phyloP scores from a whole-genome alignment of 2,888 invertebrate species.

The Drosophila demipolita region DNA sequence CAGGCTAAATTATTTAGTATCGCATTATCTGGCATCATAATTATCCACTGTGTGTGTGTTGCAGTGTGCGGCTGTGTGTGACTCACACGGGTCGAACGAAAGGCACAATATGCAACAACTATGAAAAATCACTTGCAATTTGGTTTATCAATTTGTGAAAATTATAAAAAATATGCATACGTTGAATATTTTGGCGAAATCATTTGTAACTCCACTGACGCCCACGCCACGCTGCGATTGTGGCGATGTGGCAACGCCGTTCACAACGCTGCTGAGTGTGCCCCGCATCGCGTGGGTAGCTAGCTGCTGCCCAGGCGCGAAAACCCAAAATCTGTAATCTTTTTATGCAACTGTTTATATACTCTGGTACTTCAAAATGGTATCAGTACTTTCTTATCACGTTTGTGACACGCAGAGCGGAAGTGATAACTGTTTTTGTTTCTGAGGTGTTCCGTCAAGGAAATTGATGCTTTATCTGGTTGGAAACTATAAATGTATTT shows the following conservation, averaged over 20 bases:
- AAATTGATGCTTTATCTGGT: neutral
- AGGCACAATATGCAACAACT: slow-evolving; percentile 32
- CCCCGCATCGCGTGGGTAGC: slow-evolving; percentile 58
- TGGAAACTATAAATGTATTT: too few species aligned
- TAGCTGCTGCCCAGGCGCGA: slow-evolving; percentile 49
- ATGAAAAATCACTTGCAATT: slow-evolving; percentile 82
- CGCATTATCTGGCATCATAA: slow-evolving; percentile 84
- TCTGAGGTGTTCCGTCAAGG: too few species aligned
- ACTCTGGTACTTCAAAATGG: slow-evolving; percentile 40
- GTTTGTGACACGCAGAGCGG: neutral
- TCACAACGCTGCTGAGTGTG: slow-evolving; percentile 40
- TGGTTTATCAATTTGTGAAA: slow-evolving; percentile 82
- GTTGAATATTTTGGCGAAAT: slow-evolving; percentile 81
- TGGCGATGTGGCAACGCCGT: slow-evolving; percentile 73
- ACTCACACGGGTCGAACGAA: slow-evolving; percentile 43
- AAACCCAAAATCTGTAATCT: slow-evolving; percentile 64
- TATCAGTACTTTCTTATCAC: neutral
- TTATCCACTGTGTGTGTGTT: slow-evolving; percentile 63
- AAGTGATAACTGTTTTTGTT: neutral
- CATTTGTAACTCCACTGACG: slow-evolving; percentile 72
- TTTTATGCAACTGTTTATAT: slow-evolving; percentile 74
- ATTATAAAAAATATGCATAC: slow-evolving; percentile 82
- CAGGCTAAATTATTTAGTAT: slow-evolving; percentile 71
- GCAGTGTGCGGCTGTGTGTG: slow-evolving; percentile 21
- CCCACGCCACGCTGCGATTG: slow-evolving; percentile 58